phyloP scores from a whole-genome alignment of 2,888 invertebrate genomes.

The Sceliomorpha sp. region DNA sequence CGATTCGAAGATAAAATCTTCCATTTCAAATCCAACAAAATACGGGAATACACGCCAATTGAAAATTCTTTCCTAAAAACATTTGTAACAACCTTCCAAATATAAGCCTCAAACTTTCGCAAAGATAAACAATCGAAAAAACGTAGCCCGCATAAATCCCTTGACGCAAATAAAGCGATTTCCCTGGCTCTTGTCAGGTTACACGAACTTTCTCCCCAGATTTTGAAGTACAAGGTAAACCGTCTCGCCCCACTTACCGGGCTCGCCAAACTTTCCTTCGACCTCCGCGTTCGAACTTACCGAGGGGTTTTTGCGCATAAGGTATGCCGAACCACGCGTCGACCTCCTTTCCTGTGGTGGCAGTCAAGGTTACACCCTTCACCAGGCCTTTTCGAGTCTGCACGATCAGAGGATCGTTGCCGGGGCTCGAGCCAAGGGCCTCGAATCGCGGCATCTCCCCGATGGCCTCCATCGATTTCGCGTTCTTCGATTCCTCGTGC shows the following conservation, averaged over 20 bases:
- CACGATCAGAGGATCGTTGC: constrained; percentile 87
- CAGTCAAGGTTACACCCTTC: constrained; percentile 87
- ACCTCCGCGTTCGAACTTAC: constrained; percentile 64
- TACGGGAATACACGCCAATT: no score
- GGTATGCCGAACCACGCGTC: constrained; percentile 93
- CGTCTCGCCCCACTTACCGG: constrained; percentile 27
- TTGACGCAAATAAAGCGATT: no score
- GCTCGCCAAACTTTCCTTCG: constrained; percentile 26
- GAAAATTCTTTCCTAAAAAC: no score
- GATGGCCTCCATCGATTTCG: constrained; percentile 67
- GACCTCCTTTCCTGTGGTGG: constrained; percentile 89
- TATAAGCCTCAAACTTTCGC: no score
- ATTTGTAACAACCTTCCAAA: no score
- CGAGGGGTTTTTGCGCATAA: constrained; percentile 89
- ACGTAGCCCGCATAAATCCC: no score
- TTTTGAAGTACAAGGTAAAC: no score
- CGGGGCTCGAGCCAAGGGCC: constrained; percentile 79
- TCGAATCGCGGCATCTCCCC: constrained; percentile 76
- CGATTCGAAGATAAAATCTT: no score
- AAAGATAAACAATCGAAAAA: no score
- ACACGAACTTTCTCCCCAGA: no score
- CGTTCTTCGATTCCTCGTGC: constrained; percentile 66
- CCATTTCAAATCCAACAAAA: no score
- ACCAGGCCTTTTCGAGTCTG: constrained; percentile 90
- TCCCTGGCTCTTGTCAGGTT: no score